Base-by-base conservation (phyloP, 2,113 vertebrate genomes). In the Progne subis region DNA sequence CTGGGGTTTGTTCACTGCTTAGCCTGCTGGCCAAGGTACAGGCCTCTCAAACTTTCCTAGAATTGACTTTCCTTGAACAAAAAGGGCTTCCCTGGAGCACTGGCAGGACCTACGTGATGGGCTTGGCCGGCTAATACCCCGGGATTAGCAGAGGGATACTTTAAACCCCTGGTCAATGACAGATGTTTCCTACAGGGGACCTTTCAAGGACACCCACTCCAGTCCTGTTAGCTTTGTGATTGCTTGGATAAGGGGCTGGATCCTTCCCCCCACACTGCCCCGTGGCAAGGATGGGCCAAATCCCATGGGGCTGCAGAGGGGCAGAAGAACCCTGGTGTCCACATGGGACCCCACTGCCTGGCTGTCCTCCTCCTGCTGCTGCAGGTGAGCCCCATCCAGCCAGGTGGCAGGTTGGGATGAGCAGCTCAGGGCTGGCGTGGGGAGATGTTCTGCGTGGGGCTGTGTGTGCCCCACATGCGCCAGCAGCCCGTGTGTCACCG, bases 21-120 rank as follows among this genome's bases (percentile, higher is more conserved):
- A 90, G 60, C 52, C 59, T 75, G 43, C 92, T 89, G 95, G 69
- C 77, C 96, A 96, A 96, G 93, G 92, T 95, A 97, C 87, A 95
- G 80, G 18, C 67, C 41, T 76, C 79, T 72, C 74, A 72, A 92
- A 88, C 82, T 92, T 96, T 94, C 86, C 94, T 93, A 76, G 92
- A 95, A 90, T 23, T 68, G 70, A 92, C 88, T 96, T 97, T 96
- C 61, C 47, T 96, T 96, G 76, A 95, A 63, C 80, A 95, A 79
- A 83, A 94, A 68, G 19, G 80, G 83, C 77, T 93, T 96, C 55
- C 50, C 74, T 94, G 61, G 31, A 78, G 82, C 70, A 24, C n/a
- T 57, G 85, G 68, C 8, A 2, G 34, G 76, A 64, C 84, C 83
- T 96, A 92, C 91, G 91, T 96, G 91, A 86, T 77, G 88, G 90